Evolutionary conservation across 2,888 invertebrate genomes (phyloP), one percentile per base, ranked within the genome.

Genomic region (Formica aserva): DNA sequence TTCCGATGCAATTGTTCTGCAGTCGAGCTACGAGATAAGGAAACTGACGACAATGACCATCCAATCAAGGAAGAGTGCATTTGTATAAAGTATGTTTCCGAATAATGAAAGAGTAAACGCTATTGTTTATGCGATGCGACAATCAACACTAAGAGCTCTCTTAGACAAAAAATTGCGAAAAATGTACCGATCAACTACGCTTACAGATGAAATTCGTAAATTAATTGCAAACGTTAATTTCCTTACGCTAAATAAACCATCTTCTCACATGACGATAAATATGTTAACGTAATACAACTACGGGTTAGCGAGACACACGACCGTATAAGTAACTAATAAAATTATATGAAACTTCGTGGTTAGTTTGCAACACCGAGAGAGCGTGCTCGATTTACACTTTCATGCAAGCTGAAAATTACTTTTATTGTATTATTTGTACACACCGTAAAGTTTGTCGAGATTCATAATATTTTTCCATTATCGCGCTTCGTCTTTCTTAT

Each of bases 261-360:
- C 55, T 78, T 77, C 35, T 11, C 26, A 2, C 15, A n/a, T 52
- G 60, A 60, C 52, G 84, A 86, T 91, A 89, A 92, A 87, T 82
- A 87, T 63, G 89, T 92, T 90, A 91, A 83, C 91, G 89, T 91
- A 89, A 92, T 90, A 89, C 88, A 91, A 89, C 87, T 78, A 57
- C 69, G 90, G 91, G 91, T 91, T 91, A 91, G 85, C 85, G 90
- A 92, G n/a, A 52, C 48, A 52, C 91, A 91, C 88, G 90, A 90
- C 85, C n/a, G 85, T 87, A 88, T 89, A 89, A 91, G 90, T 88
- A 90, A 91, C 87, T 92, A 91, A 91, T 89, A 89, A 91, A 92
- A 91, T 92, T 92, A 92, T 89, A 62, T 78, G 86, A 86, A 90
- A 89, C 90, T 91, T 85, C 76, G 86, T 87, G 86, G 86, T 91